These are phyloP conservation scores for Mya arenaria DNA, from an alignment of 1,140 invertebrate species.

Conservation along the genomic window DNA sequence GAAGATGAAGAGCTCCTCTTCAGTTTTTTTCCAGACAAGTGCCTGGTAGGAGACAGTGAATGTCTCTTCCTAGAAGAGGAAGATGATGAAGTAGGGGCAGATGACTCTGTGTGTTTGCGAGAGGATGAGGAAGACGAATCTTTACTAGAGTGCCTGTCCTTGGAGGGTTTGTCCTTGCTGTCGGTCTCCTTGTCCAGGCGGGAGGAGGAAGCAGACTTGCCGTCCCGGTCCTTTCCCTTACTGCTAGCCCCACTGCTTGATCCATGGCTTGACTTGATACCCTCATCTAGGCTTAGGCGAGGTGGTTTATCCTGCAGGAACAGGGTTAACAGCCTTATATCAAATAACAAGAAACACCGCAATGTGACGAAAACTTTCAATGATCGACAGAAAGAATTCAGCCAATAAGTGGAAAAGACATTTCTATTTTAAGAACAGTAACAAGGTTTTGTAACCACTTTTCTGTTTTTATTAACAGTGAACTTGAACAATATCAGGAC, in stretches of 20 bases:
- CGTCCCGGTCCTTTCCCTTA: not conserved
- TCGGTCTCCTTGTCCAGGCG: not conserved
- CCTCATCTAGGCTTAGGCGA: conserved; percentile 31
- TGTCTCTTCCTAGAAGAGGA: conserved; percentile 35
- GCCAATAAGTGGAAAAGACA: too few species aligned
- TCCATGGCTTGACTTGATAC: too few species aligned
- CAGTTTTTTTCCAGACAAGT: conserved; percentile 20
- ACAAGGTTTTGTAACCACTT: too few species aligned
- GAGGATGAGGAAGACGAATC: conserved; percentile 27
- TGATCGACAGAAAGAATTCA: too few species aligned
- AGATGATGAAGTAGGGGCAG: not conserved
- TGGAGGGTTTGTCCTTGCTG: conserved; percentile 8
- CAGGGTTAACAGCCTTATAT: too few species aligned
- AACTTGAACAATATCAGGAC: too few species aligned
- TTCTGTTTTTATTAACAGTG: too few species aligned
- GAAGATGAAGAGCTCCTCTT: conserved; percentile 51
- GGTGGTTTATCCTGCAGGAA: conserved; percentile 41
- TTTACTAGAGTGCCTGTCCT: conserved; percentile 37
- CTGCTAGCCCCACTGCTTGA: not conserved
- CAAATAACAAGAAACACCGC: too few species aligned
- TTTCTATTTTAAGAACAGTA: too few species aligned
- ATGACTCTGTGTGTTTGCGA: conserved; percentile 30
- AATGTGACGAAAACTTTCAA: too few species aligned
- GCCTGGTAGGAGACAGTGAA: conserved; percentile 37
- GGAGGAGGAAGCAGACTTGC: conserved; percentile 2